A percentile compares a stretch with the other conserved stretches of the same genome.
These are phyloP conservation scores for Chloroceryle amazona DNA, from an alignment of 2,797 vertebrate species.

Conservation along the genomic window DNA sequence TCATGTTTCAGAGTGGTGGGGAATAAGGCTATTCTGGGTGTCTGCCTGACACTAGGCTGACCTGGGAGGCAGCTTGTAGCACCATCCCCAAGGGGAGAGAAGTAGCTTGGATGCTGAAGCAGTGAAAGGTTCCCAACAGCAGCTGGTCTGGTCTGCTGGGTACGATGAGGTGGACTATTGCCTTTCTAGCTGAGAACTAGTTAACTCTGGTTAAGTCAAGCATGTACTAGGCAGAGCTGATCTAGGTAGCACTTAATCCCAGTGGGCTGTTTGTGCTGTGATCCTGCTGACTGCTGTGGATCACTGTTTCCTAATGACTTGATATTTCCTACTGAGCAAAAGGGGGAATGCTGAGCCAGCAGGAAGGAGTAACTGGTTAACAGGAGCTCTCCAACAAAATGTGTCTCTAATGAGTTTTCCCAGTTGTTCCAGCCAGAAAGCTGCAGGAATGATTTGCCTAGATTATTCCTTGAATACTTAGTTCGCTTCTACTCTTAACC, in stretches of 20 bases:
- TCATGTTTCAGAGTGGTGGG: not conserved
- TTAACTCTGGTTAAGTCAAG: not conserved
- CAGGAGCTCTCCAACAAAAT: not conserved
- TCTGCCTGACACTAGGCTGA: not conserved
- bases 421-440: not conserved
- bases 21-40: not conserved
- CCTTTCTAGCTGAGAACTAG: not conserved
- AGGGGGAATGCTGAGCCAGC: constrained; percentile 20
- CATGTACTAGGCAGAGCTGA: not conserved
- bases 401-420: not conserved
- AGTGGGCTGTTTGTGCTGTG: not conserved
- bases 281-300: not conserved
- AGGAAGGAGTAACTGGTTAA: not conserved
- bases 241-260: not conserved
- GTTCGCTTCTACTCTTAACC: not conserved
- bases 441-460: not conserved
- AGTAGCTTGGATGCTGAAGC: not conserved
- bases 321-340: not conserved
- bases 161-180: not conserved
- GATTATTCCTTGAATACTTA: not conserved
- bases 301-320: not conserved
- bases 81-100: not conserved
- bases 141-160: not conserved
- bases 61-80: not conserved
- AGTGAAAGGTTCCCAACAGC: not conserved